Evolutionary conservation across 2,888 invertebrate species (phyloP), one percentile per base, ranked within the genome.

Genomic region (Drosophila quinaria): DNA sequence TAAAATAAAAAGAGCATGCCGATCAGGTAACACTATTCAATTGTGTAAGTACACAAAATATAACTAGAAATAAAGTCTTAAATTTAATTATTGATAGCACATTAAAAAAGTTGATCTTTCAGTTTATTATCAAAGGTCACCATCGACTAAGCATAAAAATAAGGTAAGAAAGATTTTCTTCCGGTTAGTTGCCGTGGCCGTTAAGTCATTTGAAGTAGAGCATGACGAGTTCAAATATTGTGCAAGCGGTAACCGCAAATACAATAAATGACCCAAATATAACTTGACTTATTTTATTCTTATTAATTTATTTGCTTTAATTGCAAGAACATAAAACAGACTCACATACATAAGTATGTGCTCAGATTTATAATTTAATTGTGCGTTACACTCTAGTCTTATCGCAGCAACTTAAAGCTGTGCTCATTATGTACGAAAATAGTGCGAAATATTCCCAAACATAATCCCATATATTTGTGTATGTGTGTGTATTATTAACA

Each of bases 341-440:
- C 29, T 37, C 3, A 29, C 29, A 44, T 11, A 8, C 10, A 56
- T 13, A 15, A 17, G 35, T 17, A 33, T 31, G 29, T 1, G 25
- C 25, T 5, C 25, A 13, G 1, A 44, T 17, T 51, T 1, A 39
- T 47, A 58, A 39, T 58, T 44, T 44, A 46, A 51, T 39, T 76
- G 52, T 47, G 66, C 22, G 15, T 31, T 37, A 59, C 70, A 54
- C 51, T 41, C 35, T 29, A 44, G 50, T 31, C 37, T 46, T 54
- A 49, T 29, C 41, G 22, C 13, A 51, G 6, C 10, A 31, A 17
- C 15, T 10, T 10, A 47, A 42, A 73, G 60, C 41, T 49, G 25
- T 50, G 61, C 54, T 70, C 29, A 76, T 60, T 59, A 63, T 71
- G 66, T 46, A 71, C n/a, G 51, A 62, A 50, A 61, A 46, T 47